Base-by-base conservation (phyloP, 2,888 invertebrate species). In the Alentia gelatinosa region DNA sequence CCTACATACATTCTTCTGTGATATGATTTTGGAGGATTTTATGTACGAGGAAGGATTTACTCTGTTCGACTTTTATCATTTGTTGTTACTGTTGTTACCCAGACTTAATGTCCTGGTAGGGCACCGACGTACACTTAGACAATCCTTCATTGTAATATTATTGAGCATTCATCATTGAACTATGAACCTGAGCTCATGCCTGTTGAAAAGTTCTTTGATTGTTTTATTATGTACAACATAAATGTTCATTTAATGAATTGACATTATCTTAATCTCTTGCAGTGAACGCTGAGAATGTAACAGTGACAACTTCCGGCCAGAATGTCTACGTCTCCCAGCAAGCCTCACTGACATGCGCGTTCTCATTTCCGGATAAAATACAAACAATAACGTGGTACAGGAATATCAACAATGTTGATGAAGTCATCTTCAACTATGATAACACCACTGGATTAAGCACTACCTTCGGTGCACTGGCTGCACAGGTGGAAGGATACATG, bases 321-420 rank as follows among this genome's bases (percentile, higher is more conserved):
- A 39, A 39, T 35, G 37, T 79, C 79, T 79, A 79, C n/a, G 79
- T 79, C 12, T 79, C 79, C 79, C 79, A 79, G 79, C 79, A 79
- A 39, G 79, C 79, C 39, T 79, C 79, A 39, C 39, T 79, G 1
- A 35, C 35, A 79, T 79, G 79, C 19, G 35, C 79, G 37, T 79
- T 79, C 79, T 1, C 79, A 12, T 12, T 12, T 1, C 35, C 79
- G 37, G 79, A 5, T 5, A 1, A 3, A 4, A 12, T 79, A 19
- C 39, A 35, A 19, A 79, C 37, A 3, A 39, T 79, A 12, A 79
- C 79, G 39, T 79, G 79, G 79, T 79, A 37, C 39, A 1, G 79
- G 12, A 19, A n/a, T 5, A 23, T 79, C 15, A 39, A 39, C n/a
- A 39, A n/a, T 26, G 37, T 37, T 15, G 26, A 39, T 12, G 79